These are phyloP conservation scores for Anoura caudifer DNA, from an alignment of 2,113 vertebrate genomes.

Conservation along the genomic window DNA sequence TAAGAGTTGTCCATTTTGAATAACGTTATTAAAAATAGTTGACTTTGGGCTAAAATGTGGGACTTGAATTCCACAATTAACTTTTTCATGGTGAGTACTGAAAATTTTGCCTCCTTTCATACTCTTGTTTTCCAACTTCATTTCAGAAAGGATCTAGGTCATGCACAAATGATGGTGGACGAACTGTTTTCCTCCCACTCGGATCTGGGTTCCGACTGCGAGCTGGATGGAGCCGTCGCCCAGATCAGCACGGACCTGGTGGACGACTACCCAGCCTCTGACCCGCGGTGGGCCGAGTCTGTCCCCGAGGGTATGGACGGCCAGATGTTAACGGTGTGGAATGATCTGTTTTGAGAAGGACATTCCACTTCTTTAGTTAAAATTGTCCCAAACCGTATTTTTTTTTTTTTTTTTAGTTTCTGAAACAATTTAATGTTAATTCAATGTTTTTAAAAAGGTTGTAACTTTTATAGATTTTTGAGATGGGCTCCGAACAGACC, in stretches of 20 bases:
- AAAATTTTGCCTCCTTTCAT: not conserved
- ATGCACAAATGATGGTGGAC: slow-evolving; percentile 88
- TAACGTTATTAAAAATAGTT: not conserved
- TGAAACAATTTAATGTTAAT: not conserved
- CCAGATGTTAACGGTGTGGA: no score
- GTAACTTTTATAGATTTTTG: not conserved
- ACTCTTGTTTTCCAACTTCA: slow-evolving; percentile 8
- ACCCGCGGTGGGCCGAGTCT: slow-evolving; percentile 97
- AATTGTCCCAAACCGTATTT: not conserved
- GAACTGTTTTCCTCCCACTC: slow-evolving; percentile 86
- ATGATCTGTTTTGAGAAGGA: not conserved
- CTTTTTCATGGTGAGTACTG: not conserved
- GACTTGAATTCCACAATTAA: not conserved
- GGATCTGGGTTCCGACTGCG: slow-evolving; percentile 81
- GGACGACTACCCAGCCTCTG: slow-evolving; percentile 97
- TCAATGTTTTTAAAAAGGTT: not conserved
- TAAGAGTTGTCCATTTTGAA: not conserved
- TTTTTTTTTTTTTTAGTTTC: not conserved
- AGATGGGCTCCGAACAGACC: not conserved
- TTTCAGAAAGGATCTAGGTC: slow-evolving; percentile 88
- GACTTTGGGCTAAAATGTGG: not conserved
- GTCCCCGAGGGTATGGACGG: slow-evolving; percentile 89
- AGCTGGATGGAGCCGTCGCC: slow-evolving; percentile 88
- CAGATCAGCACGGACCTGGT: slow-evolving; percentile 93
- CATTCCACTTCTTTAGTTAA: not conserved